Percentiles rank a stretch among this genome's conserved stretches.
Evolutionary conservation across 2,113 vertebrate genomes (phyloP).

Genomic region (Myodes glareolus): DNA sequence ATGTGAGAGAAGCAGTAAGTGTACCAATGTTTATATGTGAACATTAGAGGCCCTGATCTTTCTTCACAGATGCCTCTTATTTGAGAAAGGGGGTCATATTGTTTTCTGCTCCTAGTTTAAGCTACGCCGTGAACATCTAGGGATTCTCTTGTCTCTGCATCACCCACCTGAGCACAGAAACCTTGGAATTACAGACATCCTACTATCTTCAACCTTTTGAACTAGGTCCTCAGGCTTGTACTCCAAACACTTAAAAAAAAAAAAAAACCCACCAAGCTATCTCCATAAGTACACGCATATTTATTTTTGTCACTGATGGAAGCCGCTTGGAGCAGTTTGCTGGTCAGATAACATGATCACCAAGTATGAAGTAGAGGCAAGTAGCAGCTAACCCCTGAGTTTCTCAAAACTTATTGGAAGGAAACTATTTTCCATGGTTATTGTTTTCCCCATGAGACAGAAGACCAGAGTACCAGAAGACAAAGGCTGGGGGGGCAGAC

Average conservation of each 20-base stretch:
- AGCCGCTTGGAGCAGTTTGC: not conserved
- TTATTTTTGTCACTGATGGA: not conserved
- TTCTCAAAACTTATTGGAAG: not conserved
- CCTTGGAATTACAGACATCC: too few species aligned
- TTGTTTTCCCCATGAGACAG: not conserved
- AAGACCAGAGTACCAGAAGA: not conserved
- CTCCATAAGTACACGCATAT: too few species aligned
- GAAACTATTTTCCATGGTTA: accelerated
- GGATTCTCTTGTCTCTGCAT: not conserved
- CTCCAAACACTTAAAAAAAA: not conserved
- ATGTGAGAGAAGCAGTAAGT: not conserved
- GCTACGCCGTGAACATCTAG: not conserved
- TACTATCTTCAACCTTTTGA: too few species aligned
- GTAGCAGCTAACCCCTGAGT: not conserved
- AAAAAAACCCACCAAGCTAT: accelerated
- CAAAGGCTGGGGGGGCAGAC: not conserved
- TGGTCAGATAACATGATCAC: not conserved
- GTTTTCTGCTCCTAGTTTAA: not conserved
- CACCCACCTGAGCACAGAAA: not conserved
- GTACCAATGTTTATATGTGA: not conserved
- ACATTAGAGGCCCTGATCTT: too few species aligned
- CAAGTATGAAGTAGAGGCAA: not conserved
- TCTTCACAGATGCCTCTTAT: too few species aligned
- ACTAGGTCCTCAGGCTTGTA: not conserved
- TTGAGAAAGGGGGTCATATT: not conserved